Percentiles rank a stretch among this genome's conserved stretches.
These are phyloP conservation scores for Platyura marginata DNA, from an alignment of 1,140 invertebrate genomes.

Conservation along the genomic window DNA sequence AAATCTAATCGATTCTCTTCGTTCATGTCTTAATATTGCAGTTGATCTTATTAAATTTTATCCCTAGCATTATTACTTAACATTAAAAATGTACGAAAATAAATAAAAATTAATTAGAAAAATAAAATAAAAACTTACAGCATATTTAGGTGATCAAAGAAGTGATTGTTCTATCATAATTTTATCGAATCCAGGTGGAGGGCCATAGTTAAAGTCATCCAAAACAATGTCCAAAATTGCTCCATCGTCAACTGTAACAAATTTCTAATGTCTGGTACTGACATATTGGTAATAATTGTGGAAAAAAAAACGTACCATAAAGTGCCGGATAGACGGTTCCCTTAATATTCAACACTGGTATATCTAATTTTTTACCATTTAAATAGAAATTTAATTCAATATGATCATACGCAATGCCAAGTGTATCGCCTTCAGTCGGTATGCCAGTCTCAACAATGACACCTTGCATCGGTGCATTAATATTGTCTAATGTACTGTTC, in stretches of 20 bases:
- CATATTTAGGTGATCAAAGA: constrained; percentile 38
- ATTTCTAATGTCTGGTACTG: neutral
- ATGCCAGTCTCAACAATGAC: constrained; percentile 23
- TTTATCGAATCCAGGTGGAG: constrained; percentile 81
- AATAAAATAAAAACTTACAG: neutral
- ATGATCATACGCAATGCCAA: constrained; percentile 92
- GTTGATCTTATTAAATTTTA: too few species aligned
- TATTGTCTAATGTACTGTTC: constrained; percentile 6
- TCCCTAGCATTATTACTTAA: too few species aligned
- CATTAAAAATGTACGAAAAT: too few species aligned
- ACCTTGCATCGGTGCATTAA: constrained; percentile 16
- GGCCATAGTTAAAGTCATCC: constrained; percentile 66
- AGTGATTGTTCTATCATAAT: constrained; percentile 96
- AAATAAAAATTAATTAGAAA: neutral
- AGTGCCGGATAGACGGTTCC: constrained; percentile 84
- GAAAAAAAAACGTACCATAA: constrained; percentile 51
- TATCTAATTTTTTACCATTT: constrained; percentile 76
- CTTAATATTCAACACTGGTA: constrained; percentile 71
- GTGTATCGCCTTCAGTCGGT: constrained; percentile 82
- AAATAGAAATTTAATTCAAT: constrained; percentile 91
- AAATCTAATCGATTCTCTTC: too few species aligned
- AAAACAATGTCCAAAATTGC: constrained; percentile 91
- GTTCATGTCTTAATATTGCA: too few species aligned
- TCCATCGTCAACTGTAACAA: constrained; percentile 82
- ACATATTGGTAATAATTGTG: neutral